A percentile compares a stretch with the other conserved stretches of the same genome.
These are phyloP conservation scores for Drosophila koepferae DNA, from an alignment of 2,888 invertebrate genomes.

Conservation along the genomic window DNA sequence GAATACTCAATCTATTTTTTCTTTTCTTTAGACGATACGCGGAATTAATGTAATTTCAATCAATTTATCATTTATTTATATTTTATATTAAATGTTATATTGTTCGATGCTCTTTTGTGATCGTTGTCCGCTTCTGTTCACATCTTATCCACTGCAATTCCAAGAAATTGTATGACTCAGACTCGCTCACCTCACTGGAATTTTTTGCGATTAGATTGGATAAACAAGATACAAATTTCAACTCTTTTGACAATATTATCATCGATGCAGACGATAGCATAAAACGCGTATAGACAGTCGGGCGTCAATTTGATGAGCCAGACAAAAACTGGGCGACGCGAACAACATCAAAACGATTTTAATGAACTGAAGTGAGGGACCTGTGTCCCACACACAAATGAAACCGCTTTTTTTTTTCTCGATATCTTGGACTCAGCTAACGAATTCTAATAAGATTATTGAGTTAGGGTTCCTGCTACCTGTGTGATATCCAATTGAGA, in stretches of 20 bases:
- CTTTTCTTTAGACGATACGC: too few relatives aligned
- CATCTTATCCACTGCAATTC: conserved; percentile 1
- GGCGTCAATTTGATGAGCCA: conserved; percentile 59
- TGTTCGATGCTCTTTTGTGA: neutral
- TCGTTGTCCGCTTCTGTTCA: neutral
- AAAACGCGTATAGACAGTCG: conserved; percentile 56
- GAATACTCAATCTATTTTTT: too few relatives aligned
- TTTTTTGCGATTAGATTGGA: conserved; percentile 34
- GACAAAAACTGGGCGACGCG: conserved; percentile 30
- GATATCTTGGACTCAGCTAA: conserved; percentile 36
- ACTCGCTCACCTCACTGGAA: conserved; percentile 8
- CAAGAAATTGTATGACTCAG: conserved; percentile 41
- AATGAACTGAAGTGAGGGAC: conserved; percentile 55
- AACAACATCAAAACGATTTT: conserved; percentile 40
- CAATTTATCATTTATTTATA: neutral
- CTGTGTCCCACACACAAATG: conserved; percentile 25
- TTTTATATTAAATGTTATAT: neutral
- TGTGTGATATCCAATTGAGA: conserved; percentile 47
- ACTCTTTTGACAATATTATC: conserved; percentile 31
- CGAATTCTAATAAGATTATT: conserved; percentile 65
- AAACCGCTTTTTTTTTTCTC: conserved; percentile 16
- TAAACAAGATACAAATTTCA: conserved; percentile 32
- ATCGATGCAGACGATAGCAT: conserved; percentile 27
- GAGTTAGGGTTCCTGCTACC: conserved; percentile 34
- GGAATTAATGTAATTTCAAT: too few relatives aligned